phyloP scores from a whole-genome alignment of 2,888 invertebrate species.

The Pristionchus arcanus region DNA sequence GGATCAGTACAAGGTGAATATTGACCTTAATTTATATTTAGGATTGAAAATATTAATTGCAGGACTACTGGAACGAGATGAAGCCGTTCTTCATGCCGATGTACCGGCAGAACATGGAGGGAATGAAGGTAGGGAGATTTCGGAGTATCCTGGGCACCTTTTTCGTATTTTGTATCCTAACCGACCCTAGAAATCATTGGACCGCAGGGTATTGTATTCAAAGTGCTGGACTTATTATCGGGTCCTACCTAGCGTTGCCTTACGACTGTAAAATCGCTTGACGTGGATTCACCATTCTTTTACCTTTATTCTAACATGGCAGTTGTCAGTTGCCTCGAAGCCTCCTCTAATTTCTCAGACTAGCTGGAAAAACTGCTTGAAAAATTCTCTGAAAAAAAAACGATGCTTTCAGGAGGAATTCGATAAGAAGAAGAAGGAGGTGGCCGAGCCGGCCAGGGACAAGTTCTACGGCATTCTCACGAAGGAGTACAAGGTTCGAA shows the following conservation, averaged over 20 bases:
- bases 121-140: constrained; percentile 13
- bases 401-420: not conserved
- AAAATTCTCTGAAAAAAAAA: not conserved
- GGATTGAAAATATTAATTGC: not conserved
- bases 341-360: not conserved
- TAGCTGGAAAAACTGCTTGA: not conserved
- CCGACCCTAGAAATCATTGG: too few species aligned
- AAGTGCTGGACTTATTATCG: too few species aligned
- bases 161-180: too few species aligned
- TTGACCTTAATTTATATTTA: not conserved
- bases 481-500: constrained; percentile 13
- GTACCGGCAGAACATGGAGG: not conserved
- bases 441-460: constrained; percentile 24
- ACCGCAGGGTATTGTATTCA: too few species aligned
- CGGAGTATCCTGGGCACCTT: too few species aligned
- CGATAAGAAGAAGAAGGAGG: constrained; percentile 16
- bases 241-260: too few species aligned
- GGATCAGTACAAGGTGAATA: constrained; percentile 15
- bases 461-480: constrained; percentile 25
- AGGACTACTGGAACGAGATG: constrained; percentile 39
- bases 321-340: too few species aligned
- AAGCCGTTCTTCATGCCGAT: not conserved
- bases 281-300: too few species aligned
- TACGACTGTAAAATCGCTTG: too few species aligned
- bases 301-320: too few species aligned